Conservation (phyloP, 2,113 vertebrate species). For the Paramisgurnus dabryanus region DNA sequence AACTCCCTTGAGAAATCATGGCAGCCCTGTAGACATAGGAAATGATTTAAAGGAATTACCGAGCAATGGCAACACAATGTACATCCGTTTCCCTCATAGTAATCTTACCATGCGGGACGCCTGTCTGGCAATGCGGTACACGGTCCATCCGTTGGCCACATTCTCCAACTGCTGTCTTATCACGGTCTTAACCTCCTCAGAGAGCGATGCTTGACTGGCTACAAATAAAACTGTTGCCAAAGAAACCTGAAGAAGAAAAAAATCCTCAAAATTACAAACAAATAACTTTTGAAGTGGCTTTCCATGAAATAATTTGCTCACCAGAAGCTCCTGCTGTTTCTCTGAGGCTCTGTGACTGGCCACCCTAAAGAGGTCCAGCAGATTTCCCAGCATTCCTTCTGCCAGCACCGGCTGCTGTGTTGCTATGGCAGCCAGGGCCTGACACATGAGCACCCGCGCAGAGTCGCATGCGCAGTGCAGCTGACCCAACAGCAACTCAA, state of each 20-base stretch:
- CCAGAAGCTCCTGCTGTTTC: slow-evolving; percentile 95
- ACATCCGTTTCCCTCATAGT: no score
- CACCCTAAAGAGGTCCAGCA: slow-evolving; percentile 89
- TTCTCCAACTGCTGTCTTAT: slow-evolving; percentile 95
- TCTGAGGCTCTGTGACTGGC: slow-evolving; percentile 84
- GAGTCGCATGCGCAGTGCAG: slow-evolving; percentile 85
- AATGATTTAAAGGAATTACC: not conserved
- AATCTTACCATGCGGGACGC: slow-evolving; percentile 92
- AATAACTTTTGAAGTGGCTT: not conserved
- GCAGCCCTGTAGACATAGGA: slow-evolving; percentile 79
- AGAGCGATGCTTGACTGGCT: slow-evolving; percentile 91
- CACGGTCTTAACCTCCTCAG: slow-evolving; percentile 87
- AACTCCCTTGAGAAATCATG: slow-evolving; percentile 95
- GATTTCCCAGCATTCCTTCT: slow-evolving; percentile 91
- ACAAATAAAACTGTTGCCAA: slow-evolving; percentile 98
- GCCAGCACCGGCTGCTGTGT: slow-evolving; percentile 92
- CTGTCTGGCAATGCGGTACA: slow-evolving; percentile 94
- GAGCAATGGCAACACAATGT: not conserved
- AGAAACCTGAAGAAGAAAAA: slow-evolving; percentile 78
- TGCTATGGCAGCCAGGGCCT: slow-evolving; percentile 91
- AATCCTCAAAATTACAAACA: no score
- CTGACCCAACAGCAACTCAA: slow-evolving; percentile 90
- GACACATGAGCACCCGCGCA: slow-evolving; percentile 88
- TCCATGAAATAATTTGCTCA: slow-evolving; percentile 63
- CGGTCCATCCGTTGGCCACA: slow-evolving; percentile 94